Conservation (phyloP, 2,888 invertebrate species). For the Hirtodrosophila confusa region DNA sequence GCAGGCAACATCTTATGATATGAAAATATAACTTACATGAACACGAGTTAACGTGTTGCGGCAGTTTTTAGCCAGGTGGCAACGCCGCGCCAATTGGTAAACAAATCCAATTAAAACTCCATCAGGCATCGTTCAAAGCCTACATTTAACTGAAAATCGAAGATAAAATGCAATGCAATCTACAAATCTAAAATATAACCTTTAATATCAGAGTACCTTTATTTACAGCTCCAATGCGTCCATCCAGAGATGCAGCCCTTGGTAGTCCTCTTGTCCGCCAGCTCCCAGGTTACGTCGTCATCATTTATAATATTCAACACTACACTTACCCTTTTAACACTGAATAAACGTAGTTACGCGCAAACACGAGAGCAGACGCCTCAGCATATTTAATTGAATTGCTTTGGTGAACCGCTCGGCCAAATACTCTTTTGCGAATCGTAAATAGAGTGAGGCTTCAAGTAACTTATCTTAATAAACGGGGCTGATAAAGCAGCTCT, state of each 20-base stretch:
- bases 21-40: not conserved
- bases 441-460: constrained; percentile 53
- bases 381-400: constrained; percentile 16
- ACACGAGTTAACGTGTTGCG: not conserved
- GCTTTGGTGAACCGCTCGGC: constrained; percentile 36
- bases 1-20: constrained; percentile 55
- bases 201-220: constrained; percentile 35
- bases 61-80: constrained; percentile 23
- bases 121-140: too few relatives aligned
- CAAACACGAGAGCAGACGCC: constrained; percentile 51
- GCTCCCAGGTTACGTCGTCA: not conserved
- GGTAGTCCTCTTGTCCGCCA: not conserved
- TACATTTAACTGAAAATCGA: constrained; percentile 17
- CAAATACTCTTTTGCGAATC: constrained; percentile 59
- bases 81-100: constrained; percentile 7
- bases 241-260: not conserved
- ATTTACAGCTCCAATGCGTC: not conserved
- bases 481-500: constrained; percentile 43
- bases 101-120: not conserved
- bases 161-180: constrained; percentile 13
- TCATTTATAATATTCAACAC: constrained; percentile 30
- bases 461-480: constrained; percentile 32
- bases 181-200: constrained; percentile 33
- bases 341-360: not conserved
- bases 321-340: constrained; percentile 59